Percentiles rank a stretch among this genome's conserved stretches.
phyloP scores from a whole-genome alignment of 2,888 invertebrate genomes.

The Drosophila nr. fundita region DNA sequence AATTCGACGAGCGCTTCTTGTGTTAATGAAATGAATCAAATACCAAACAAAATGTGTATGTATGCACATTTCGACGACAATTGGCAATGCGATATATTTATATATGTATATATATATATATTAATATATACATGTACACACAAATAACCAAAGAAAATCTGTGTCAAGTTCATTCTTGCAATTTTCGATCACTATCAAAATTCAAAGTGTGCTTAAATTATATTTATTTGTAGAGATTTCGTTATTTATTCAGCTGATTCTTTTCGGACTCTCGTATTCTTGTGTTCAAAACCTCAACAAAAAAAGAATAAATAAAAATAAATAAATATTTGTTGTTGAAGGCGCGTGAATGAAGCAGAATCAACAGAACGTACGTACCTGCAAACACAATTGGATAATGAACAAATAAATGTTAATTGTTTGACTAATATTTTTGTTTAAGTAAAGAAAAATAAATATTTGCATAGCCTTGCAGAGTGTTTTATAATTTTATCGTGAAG shows the following conservation, averaged over 20 bases:
- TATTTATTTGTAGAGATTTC: slow-evolving; percentile 16
- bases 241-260: slow-evolving; percentile 32
- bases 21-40: slow-evolving; percentile 50
- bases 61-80: slow-evolving; percentile 33
- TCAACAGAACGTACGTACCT: slow-evolving; percentile 62
- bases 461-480: neutral
- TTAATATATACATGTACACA: neutral
- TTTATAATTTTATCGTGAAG: neutral
- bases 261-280: neutral
- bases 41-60: slow-evolving; percentile 3
- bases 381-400: slow-evolving; percentile 54
- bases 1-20: slow-evolving; percentile 54
- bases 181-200: slow-evolving; percentile 43
- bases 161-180: slow-evolving; percentile 68
- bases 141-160: slow-evolving; percentile 24
- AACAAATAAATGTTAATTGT: slow-evolving; percentile 62
- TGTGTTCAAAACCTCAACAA: slow-evolving; percentile 6
- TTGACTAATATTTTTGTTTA: slow-evolving; percentile 47
- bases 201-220: slow-evolving; percentile 30
- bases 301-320: neutral
- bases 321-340: neutral
- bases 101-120: neutral
- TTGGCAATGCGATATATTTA: neutral
- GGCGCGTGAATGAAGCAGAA: slow-evolving; percentile 22
- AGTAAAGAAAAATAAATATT: neutral